Percentiles rank a stretch among this genome's conserved stretches.
These are phyloP conservation scores for Incurvaria masculella DNA, from an alignment of 2,888 invertebrate genomes.

Conservation along the genomic window DNA sequence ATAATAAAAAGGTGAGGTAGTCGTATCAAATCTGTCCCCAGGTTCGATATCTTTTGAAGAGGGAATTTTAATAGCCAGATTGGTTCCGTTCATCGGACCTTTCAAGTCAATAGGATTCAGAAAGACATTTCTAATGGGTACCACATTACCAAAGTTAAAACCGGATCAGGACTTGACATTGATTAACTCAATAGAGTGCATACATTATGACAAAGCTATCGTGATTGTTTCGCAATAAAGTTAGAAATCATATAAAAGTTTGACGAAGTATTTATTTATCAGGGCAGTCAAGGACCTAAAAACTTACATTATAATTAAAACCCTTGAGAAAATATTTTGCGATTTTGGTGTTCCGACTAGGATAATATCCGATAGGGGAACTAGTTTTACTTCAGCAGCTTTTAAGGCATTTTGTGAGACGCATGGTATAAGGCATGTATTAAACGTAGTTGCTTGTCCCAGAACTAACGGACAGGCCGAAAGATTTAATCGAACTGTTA, in stretches of 20 bases:
- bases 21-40: constrained; percentile 6
- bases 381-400: constrained; percentile 24
- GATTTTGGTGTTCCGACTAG: constrained; percentile 17
- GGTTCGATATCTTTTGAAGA: constrained; percentile 1
- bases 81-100: constrained; percentile 6
- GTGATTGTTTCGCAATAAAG: constrained; percentile 11
- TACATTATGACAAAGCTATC: constrained; percentile 8
- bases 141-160: constrained; percentile 10
- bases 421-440: constrained; percentile 17
- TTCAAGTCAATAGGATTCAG: constrained; percentile 8
- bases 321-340: constrained; percentile 19
- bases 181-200: constrained; percentile 4
- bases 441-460: constrained; percentile 30
- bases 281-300: constrained; percentile 23
- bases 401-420: constrained; percentile 24
- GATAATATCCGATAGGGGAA: constrained; percentile 30
- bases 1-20: constrained; percentile 9
- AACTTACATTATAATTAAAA: constrained; percentile 19
- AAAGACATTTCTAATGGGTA: constrained; percentile 2
- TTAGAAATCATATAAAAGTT: constrained; percentile 21
- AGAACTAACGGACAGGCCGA: constrained; percentile 19
- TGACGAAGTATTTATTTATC: constrained; percentile 26
- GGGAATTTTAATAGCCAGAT: constrained; percentile 7
- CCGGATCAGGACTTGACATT: constrained; percentile 2
- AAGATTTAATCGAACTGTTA: constrained; percentile 22